phyloP scores from a whole-genome alignment of 2,797 vertebrate genomes.

The Tangara arthus region DNA sequence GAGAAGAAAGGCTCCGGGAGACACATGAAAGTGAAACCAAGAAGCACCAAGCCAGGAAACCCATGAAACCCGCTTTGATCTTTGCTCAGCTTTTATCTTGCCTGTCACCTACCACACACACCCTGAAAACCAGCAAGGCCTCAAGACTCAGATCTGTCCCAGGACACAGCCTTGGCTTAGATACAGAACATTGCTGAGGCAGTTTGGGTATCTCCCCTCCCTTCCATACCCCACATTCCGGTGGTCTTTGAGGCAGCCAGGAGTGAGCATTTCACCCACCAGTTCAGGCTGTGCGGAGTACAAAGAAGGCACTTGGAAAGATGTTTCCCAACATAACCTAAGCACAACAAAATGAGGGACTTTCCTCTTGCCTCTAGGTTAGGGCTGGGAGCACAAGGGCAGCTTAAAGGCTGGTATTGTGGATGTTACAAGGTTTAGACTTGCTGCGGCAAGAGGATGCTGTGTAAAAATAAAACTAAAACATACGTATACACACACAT shows the following conservation, averaged over 20 bases:
- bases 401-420: neutral
- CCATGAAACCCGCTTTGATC: slow-evolving; percentile 3
- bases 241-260: neutral
- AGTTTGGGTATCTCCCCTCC: neutral
- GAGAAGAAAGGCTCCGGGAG: neutral
- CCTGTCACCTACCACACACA: neutral
- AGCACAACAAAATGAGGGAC: neutral
- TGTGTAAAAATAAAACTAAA: neutral
- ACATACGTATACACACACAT: no score
- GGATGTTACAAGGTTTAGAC: neutral
- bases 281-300: neutral
- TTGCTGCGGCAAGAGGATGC: neutral
- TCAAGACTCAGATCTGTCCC: accelerated
- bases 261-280: neutral
- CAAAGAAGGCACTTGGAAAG: neutral
- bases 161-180: neutral
- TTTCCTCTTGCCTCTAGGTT: neutral
- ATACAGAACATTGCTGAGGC: neutral
- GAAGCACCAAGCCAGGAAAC: neutral
- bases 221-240: neutral
- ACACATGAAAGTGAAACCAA: slow-evolving; percentile 4
- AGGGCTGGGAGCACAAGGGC: neutral
- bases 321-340: neutral
- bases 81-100: neutral
- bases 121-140: neutral